These are phyloP conservation scores for Erethizon dorsatum DNA, from an alignment of 2,797 vertebrate genomes.

Conservation along the genomic window DNA sequence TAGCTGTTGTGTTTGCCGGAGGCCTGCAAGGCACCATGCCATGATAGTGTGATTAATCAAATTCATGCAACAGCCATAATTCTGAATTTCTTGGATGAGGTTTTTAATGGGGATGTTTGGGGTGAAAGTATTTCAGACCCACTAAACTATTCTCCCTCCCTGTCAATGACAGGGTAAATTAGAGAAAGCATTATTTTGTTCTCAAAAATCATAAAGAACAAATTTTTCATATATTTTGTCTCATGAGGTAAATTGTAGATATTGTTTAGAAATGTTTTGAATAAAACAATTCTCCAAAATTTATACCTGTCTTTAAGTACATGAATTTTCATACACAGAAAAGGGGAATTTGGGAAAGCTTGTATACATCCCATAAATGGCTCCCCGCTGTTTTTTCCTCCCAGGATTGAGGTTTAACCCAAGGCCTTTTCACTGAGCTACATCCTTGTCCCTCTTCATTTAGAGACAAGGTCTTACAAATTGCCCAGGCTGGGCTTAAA, in stretches of 20 bases:
- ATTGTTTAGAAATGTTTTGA: slow-evolving; percentile 46
- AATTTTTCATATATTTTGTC: slow-evolving; percentile 48
- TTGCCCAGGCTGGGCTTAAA: background rate
- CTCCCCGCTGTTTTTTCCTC: background rate
- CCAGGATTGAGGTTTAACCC: background rate
- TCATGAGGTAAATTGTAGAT: slow-evolving; percentile 48
- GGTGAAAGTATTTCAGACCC: background rate
- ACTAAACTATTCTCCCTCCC: background rate
- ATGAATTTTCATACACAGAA: background rate
- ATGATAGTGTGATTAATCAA: slow-evolving; percentile 60
- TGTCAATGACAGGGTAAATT: slow-evolving; percentile 70
- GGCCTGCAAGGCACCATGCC: background rate
- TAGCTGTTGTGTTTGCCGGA: slow-evolving; percentile 25
- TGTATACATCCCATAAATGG: background rate
- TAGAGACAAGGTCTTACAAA: background rate
- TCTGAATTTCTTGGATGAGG: slow-evolving; percentile 69
- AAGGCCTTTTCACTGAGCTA: background rate
- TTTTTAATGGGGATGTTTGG: slow-evolving; percentile 56
- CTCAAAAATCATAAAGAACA: slow-evolving; percentile 57
- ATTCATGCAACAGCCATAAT: background rate
- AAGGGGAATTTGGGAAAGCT: background rate
- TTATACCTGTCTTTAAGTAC: background rate
- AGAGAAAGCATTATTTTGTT: slow-evolving; percentile 63
- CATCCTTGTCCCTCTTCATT: background rate
- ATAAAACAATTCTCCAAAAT: slow-evolving; percentile 38